Base-by-base conservation (phyloP, 2,888 invertebrate species). In the Hoplodrina ambigua region DNA sequence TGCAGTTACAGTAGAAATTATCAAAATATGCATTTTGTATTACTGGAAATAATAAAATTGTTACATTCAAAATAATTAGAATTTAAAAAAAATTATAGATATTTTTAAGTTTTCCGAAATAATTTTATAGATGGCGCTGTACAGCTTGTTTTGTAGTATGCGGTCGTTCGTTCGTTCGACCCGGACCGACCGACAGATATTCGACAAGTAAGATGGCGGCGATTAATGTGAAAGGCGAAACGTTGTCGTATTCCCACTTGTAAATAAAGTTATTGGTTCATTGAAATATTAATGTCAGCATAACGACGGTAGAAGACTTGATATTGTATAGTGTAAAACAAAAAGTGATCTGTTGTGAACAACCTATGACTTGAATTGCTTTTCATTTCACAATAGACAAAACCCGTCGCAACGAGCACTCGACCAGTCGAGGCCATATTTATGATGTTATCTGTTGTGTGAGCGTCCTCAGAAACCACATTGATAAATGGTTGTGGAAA, bases 131-230 rank as follows among this genome's bases (percentile, higher is more conserved):
- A 97, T 97, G 97, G 96, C 97, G 96, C 95, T 93, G 87, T 87
- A 84, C 92, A 91, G 96, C 96, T 97, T 83, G 85, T 84, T 85
- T 79, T 81, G 81, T 97, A 96, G 81, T 97, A 96, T 95, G 94
- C 93, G 94, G 94, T 94, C 93, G 93, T 94, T 95, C 94, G 93
- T 94, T 94, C 93, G 92, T 88, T 89, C 91, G 90, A 88, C 46
- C 46, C 46, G 46, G 46, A 46, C 88, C 87, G 90, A 88, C 88
- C 87, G 90, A 89, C 89, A 87, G 90, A 94, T 91, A 92, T 93
- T 93, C 93, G 94, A 94, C 94, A 95, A 94, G 95, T 96, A 96
- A 96, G 96, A 97, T 97, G 97, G 97, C 97, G 96, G 96, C 96
- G 93, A 94, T 94, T 96, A 96, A 96, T 97, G 97, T 97, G 96